Evolutionary conservation across 2,888 invertebrate genomes (phyloP), one percentile per base, ranked within the genome.

Genomic region (Abscondita cerata): DNA sequence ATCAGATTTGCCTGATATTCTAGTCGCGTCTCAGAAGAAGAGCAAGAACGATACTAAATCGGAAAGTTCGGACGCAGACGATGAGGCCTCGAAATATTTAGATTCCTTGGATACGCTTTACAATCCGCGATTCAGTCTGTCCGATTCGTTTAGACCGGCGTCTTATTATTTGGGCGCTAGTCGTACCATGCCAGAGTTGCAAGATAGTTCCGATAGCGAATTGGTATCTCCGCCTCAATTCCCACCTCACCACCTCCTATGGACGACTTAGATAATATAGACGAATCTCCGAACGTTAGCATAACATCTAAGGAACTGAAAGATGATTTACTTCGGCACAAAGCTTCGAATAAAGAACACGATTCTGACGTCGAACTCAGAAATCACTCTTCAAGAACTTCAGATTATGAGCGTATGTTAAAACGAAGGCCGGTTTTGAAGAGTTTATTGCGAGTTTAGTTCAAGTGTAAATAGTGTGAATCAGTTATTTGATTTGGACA

Each of bases 131-230:
- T 93, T 94, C 75, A 94, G 93, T 79, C 83, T 94, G 58, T 94
- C 93, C 1, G 94, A 95, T 75, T 93, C 91, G 1, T 95, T 94
- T 75, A 83, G 94, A 54, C 94, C 94, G 0, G 94, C 94, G 0
- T 94, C 94, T 0, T 95, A 94, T 75, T 95, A 94, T 77, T 78
- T 94, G 41, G 89, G 90, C 18, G 87, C 88, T 0, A 90, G 88
- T 72, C 86, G 86, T 71, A 84, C 84, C 58, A 80, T 85, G 25
- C 83, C 87, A 11, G 89, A 91, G 70, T 83, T 87, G 67, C 90
- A 89, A 58, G 92, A 93, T 75, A 92, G 91, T 69, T 92, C 90
- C 0, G 93, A 93, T 69, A 90, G 89, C 74, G 93, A 93, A 73
- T 82, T 91, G 47, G 85, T 91, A 2, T 88, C 90, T 1, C 92